Percentiles rank a stretch among this genome's conserved stretches.
Conservation (phyloP, 2,113 vertebrate genomes). For the Periophthalmodon schlosseri region DNA sequence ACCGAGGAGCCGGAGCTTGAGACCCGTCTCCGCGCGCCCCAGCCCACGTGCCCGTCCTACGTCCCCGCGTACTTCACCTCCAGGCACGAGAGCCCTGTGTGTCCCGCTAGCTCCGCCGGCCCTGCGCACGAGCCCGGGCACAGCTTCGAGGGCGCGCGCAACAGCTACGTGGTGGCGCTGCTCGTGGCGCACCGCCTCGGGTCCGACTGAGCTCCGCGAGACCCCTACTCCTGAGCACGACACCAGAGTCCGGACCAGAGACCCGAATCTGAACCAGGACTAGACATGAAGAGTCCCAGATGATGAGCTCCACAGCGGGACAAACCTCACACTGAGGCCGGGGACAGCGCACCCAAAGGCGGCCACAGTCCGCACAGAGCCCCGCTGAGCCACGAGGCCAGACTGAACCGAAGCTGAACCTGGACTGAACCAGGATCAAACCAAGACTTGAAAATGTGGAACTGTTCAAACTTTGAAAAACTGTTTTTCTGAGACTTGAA, state of each 20-base stretch:
- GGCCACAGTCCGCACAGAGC: not conserved
- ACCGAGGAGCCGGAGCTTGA: constrained; percentile 28
- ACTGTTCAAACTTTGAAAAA: not conserved
- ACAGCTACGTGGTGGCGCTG: constrained; percentile 73
- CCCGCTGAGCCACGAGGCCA: not conserved
- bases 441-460: not conserved
- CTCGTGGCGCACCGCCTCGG: constrained; percentile 4
- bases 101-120: not conserved
- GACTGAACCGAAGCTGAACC: not conserved
- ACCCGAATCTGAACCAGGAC: not conserved
- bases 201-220: not conserved
- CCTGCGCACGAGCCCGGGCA: constrained; percentile 31
- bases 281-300: not conserved
- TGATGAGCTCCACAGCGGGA: not conserved
- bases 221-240: not conserved
- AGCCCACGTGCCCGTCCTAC: not conserved
- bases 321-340: not conserved
- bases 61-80: not conserved
- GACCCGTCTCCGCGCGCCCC: not conserved
- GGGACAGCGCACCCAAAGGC: not conserved
- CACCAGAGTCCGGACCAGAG: not conserved
- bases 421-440: not conserved
- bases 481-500: not conserved
- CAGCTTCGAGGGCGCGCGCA: constrained; percentile 55
- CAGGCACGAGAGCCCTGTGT: not conserved